These are phyloP conservation scores for Sclerodermus sp. DNA, from an alignment of 2,888 invertebrate species.

Conservation along the genomic window DNA sequence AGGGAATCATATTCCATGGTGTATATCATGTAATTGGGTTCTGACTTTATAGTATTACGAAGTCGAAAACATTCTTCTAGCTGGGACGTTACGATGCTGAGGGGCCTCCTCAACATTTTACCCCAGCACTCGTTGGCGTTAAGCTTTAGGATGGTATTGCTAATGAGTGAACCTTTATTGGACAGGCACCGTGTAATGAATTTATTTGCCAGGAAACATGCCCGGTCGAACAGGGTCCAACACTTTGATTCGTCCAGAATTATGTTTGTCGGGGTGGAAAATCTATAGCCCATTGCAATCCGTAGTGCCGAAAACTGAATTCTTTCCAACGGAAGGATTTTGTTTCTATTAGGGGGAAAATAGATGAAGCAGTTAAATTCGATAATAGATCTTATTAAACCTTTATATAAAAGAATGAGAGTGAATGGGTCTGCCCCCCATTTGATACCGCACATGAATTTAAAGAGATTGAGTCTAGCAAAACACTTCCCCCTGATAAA, in stretches of 20 bases:
- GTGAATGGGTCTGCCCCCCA: background rate
- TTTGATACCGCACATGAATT: conserved; percentile 6
- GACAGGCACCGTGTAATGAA: background rate
- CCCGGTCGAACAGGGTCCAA: too few relatives aligned
- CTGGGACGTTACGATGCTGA: too few relatives aligned
- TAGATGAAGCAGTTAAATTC: background rate
- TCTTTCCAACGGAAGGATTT: background rate
- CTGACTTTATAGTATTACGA: too few relatives aligned
- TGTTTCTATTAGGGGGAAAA: background rate
- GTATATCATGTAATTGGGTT: too few relatives aligned
- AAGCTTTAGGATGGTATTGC: too few relatives aligned
- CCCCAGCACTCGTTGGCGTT: too few relatives aligned
- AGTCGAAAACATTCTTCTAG: too few relatives aligned
- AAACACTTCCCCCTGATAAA: background rate
- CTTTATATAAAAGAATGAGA: background rate
- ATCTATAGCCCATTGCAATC: background rate
- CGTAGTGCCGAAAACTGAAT: background rate
- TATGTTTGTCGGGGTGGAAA: background rate
- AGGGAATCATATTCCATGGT: background rate
- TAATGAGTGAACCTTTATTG: too few relatives aligned
- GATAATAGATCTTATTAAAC: background rate
- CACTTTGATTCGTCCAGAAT: background rate
- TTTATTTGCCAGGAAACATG: too few relatives aligned
- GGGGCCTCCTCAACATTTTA: too few relatives aligned
- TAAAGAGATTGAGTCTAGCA: conserved; percentile 3